Base-by-base conservation (phyloP, 92 coral and sea anemone species). In the Parazoanthus darwini region DNA sequence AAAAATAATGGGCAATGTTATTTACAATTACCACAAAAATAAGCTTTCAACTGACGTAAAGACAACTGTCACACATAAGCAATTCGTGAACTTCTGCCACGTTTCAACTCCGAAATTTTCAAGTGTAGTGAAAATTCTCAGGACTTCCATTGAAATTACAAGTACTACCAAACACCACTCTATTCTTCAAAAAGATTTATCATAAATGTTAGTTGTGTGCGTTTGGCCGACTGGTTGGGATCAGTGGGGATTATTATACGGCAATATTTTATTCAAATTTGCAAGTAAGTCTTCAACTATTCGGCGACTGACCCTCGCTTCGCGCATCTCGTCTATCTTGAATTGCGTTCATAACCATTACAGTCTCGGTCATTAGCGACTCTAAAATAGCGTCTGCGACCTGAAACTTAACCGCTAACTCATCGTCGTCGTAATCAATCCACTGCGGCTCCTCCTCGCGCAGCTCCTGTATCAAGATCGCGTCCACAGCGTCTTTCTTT, bases 391-490 rank as follows among this genome's bases (percentile, higher is more conserved):
- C 95, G 90, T 97, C 99, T 37, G 99, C 98, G 23, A 97, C 98
- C 90, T 97, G 99, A 82, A 97, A 97, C 86, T 97, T 97, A 70
- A 97, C 99, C 13, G 97, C 95, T 8, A 93, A 86, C 81, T 97
- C 99, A 74, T 97, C 99, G 33, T 97, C 98, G 77, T 97, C 98
- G 74, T 97, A 97, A 87, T 97, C 99, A 44, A 96, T 86, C 99
- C 99, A 97, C 71, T 91, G 89, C 42, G 99, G 99, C 85, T 97
- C 99, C 37, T 97, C 99, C 67, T 97, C 96, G 6, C 99, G 96
- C 71, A 97, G 82, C 79, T 97, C 99, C 87, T 97, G 98, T 15
- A 97, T 97, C 87, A 97, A 90, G 58, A 97, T 94, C 20, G 99
- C 99, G 82, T 97, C 99, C 8, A 97, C 99, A 46, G 91, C 91